phyloP scores from a whole-genome alignment of 2,888 invertebrate species.

The Drosophila glabriapex region DNA sequence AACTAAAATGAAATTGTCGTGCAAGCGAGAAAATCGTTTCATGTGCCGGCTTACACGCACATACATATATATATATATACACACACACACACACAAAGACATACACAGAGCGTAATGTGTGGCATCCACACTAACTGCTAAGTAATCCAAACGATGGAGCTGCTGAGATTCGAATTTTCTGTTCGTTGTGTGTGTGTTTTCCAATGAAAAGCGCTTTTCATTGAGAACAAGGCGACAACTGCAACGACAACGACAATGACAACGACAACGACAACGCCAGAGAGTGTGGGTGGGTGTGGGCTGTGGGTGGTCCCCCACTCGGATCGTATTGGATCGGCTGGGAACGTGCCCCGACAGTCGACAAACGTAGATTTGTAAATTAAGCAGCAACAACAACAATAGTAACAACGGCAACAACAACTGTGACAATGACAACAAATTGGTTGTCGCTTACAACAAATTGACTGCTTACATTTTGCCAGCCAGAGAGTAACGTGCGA shows the following conservation, averaged over 20 bases:
- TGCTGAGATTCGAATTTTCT: conserved; percentile 57
- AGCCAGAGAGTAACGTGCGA: conserved; percentile 31
- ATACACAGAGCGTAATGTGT: conserved; percentile 17
- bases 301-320: conserved; percentile 18
- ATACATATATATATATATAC: conserved; percentile 15
- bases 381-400: conserved; percentile 30
- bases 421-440: conserved; percentile 62
- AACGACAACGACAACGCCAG: conserved; percentile 19
- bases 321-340: conserved; percentile 55
- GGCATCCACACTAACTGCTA: conserved; percentile 41
- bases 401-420: conserved; percentile 12
- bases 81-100: conserved; percentile 16
- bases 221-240: conserved; percentile 57
- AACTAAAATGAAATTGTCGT: conserved; percentile 45
- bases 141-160: conserved; percentile 65
- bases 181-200: conserved; percentile 42
- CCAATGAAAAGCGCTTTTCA: conserved; percentile 73
- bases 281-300: conserved; percentile 28
- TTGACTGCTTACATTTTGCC: conserved; percentile 69
- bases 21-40: conserved; percentile 44
- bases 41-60: conserved; percentile 49
- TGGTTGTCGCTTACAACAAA: conserved; percentile 60
- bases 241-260: conserved; percentile 14
- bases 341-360: conserved; percentile 46
- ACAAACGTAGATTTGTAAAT: conserved; percentile 58